Percentiles rank a stretch among this genome's conserved stretches.
phyloP scores from a whole-genome alignment of 2,888 invertebrate genomes.

The Perithous albicinctus region DNA sequence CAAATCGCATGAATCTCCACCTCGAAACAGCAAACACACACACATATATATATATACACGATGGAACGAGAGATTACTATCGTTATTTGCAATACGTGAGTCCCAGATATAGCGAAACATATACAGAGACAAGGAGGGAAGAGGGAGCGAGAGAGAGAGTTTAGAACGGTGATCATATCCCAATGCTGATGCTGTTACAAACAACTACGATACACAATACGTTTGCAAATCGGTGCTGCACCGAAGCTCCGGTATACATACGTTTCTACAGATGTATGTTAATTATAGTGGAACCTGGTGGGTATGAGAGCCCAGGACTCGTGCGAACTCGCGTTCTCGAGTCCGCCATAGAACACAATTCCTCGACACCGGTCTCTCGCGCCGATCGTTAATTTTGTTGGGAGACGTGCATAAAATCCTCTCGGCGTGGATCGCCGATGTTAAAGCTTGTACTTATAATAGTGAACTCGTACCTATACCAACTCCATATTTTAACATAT shows the following conservation, averaged over 20 bases:
- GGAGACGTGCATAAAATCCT: conserved; percentile 54
- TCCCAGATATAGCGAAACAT: conserved; percentile 39
- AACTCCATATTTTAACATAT: conserved; percentile 10
- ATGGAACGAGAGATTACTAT: conserved; percentile 49
- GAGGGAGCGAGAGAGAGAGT: conserved; percentile 12
- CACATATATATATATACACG: no score
- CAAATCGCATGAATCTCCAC: conserved; percentile 48
- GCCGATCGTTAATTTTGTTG: conserved; percentile 63
- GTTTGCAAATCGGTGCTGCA: conserved; percentile 36
- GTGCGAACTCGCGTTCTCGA: conserved; percentile 46
- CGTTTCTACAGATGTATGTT: conserved; percentile 62
- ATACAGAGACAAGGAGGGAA: conserved; percentile 9
- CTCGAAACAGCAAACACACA: conserved; percentile 41
- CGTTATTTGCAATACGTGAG: conserved; percentile 57
- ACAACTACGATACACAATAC: conserved; percentile 45
- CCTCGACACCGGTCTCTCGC: conserved; percentile 54
- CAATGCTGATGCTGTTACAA: conserved; percentile 36
- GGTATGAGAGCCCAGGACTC: conserved; percentile 53
- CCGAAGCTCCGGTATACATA: conserved; percentile 37
- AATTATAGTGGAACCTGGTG: conserved; percentile 63
- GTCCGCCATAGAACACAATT: conserved; percentile 59
- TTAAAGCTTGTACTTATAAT: conserved; percentile 56
- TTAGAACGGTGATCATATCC: conserved; percentile 26
- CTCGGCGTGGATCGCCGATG: conserved; percentile 40
- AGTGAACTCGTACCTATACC: conserved; percentile 35